These are phyloP conservation scores for Dugesia japonica DNA, from an alignment of 2,888 invertebrate species.

Conservation along the genomic window DNA sequence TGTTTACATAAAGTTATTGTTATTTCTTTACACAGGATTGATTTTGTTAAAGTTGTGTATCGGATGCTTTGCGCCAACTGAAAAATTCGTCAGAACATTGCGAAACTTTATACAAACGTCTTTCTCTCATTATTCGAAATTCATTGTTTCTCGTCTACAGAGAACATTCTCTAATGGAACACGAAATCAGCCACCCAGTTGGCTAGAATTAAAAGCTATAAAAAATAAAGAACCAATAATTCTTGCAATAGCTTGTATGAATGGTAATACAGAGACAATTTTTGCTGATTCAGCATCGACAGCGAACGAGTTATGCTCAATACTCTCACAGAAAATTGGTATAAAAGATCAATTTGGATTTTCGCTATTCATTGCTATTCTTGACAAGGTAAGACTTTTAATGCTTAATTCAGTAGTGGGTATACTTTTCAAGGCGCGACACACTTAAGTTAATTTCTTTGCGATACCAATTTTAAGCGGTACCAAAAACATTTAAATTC, in stretches of 20 bases:
- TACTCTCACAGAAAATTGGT: constrained; percentile 81
- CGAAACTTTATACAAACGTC: constrained; percentile 75
- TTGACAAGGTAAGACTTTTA: constrained; percentile 64
- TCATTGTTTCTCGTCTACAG: constrained; percentile 84
- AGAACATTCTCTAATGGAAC: constrained; percentile 94
- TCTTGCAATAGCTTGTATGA: constrained; percentile 97
- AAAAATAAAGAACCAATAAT: constrained; percentile 96
- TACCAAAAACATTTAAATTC: too few relatives aligned
- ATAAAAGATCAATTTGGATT: constrained; percentile 91
- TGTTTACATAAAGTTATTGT: too few relatives aligned
- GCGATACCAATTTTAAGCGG: too few relatives aligned
- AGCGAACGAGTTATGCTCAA: constrained; percentile 83
- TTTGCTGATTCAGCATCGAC: constrained; percentile 82
- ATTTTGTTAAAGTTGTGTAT: constrained; percentile 88
- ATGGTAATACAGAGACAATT: constrained; percentile 83
- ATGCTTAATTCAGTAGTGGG: too few relatives aligned
- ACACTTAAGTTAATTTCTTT: too few relatives aligned
- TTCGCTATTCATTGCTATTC: constrained; percentile 88
- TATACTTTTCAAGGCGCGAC: too few relatives aligned
- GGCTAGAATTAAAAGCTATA: constrained; percentile 90
- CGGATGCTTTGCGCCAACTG: constrained; percentile 96
- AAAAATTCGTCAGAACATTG: constrained; percentile 79
- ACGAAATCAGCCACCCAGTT: constrained; percentile 91
- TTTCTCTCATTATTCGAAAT: constrained; percentile 94
- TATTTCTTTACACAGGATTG: constrained; percentile 74